Evolutionary conservation across 2,888 invertebrate species (phyloP).

Genomic region (Eupeodes luniger): DNA sequence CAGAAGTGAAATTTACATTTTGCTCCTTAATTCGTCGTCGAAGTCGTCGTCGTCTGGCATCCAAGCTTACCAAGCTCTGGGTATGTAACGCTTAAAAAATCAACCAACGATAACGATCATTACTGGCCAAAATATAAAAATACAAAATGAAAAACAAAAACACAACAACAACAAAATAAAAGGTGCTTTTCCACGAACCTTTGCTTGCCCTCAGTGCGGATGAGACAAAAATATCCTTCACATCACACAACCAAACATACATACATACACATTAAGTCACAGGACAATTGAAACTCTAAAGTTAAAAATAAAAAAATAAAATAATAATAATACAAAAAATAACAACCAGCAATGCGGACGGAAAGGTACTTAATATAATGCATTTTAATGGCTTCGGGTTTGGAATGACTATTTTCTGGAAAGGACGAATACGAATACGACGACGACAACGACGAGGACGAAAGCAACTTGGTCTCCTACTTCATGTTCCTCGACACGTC

Average conservation of each 20-base stretch:
- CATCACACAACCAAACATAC: background rate
- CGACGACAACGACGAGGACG: conserved; percentile 62
- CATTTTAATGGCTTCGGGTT: conserved; percentile 74
- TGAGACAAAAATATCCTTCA: conserved; percentile 39
- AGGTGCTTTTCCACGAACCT: conserved; percentile 17
- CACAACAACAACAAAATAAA: background rate
- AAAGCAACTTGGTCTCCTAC: conserved; percentile 54
- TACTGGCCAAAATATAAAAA: conserved; percentile 39
- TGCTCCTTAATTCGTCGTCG: conserved; percentile 62
- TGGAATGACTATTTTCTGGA: conserved; percentile 69
- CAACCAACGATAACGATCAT: conserved; percentile 73
- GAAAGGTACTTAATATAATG: conserved; percentile 75
- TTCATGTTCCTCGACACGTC: conserved; percentile 65
- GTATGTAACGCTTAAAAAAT: conserved; percentile 68
- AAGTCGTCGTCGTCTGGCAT: conserved; percentile 39
- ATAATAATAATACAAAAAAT: conserved; percentile 14
- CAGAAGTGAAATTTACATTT: conserved; percentile 67
- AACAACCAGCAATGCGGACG: conserved; percentile 74
- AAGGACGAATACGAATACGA: conserved; percentile 35
- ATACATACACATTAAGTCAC: conserved; percentile 22
- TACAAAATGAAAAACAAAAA: too few species aligned
- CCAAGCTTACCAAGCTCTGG: conserved; percentile 18
- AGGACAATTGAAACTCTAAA: conserved; percentile 71
- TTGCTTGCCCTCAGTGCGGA: background rate
- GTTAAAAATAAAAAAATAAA: conserved; percentile 38